A percentile compares a stretch with the other conserved stretches of the same genome.
Evolutionary conservation across 2,888 invertebrate genomes (phyloP).

Genomic region (Stenichneumon culpator): DNA sequence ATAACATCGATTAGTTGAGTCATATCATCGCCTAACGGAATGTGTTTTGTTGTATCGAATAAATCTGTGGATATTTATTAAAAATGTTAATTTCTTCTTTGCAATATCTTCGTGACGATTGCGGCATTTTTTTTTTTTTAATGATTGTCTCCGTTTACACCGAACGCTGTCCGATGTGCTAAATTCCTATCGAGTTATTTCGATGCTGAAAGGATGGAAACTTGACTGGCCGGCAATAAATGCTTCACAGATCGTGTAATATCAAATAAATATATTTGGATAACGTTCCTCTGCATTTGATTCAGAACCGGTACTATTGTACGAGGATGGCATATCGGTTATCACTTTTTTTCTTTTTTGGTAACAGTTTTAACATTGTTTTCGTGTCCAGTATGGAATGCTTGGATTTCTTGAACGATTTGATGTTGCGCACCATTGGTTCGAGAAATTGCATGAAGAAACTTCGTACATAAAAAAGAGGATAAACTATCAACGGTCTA

Average conservation of each 20-base stretch:
- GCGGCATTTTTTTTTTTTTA: too few relatives aligned
- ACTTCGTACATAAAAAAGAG: slow-evolving; percentile 3
- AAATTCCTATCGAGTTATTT: neutral
- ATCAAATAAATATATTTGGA: slow-evolving; percentile 67
- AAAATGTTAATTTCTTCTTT: neutral
- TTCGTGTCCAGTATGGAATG: slow-evolving; percentile 3
- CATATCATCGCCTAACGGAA: neutral
- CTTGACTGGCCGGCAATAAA: slow-evolving; percentile 6
- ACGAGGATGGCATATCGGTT: slow-evolving; percentile 43
- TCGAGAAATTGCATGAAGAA: slow-evolving; percentile 14
- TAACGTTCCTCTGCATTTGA: slow-evolving; percentile 50
- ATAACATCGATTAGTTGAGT: slow-evolving; percentile 30
- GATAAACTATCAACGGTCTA: slow-evolving; percentile 43
- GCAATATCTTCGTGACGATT: neutral
- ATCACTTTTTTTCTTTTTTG: slow-evolving; percentile 25
- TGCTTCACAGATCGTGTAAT: slow-evolving; percentile 41
- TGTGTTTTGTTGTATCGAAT: slow-evolving; percentile 1
- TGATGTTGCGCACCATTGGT: slow-evolving; percentile 16
- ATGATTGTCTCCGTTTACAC: too few relatives aligned
- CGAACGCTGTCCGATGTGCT: too few relatives aligned
- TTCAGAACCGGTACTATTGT: slow-evolving; percentile 50
- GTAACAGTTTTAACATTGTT: slow-evolving; percentile 6
- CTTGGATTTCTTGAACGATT: slow-evolving; percentile 10
- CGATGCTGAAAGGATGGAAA: neutral
- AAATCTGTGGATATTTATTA: neutral